Conservation (phyloP, 2,797 vertebrate genomes). For the Enteromius radiatus region DNA sequence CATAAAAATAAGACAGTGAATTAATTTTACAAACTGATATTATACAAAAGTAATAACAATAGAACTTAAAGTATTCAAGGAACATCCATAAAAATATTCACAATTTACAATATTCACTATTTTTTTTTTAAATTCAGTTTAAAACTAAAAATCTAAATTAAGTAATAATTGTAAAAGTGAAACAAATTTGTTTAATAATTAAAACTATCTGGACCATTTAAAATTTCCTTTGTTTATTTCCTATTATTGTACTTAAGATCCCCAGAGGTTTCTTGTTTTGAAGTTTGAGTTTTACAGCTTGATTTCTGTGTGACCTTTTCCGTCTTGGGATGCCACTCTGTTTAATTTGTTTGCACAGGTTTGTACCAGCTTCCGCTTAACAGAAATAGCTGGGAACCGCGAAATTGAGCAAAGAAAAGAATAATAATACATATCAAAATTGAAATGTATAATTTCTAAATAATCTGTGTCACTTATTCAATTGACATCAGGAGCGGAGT, state of each 20-base stretch:
- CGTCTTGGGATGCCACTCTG: not conserved
- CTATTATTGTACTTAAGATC: not conserved
- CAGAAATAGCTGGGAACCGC: not conserved
- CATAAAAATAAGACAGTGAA: not conserved
- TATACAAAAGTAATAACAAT: not conserved
- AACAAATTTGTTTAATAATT: not conserved
- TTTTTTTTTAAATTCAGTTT: not conserved
- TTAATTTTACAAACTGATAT: not conserved
- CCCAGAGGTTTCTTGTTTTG: not conserved
- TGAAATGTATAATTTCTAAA: not conserved
- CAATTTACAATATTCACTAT: not conserved
- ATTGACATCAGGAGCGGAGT: too few species aligned
- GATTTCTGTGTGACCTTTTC: constrained; percentile 6
- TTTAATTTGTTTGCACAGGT: constrained; percentile 18
- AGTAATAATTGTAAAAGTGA: too few species aligned
- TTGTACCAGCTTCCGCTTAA: constrained; percentile 14
- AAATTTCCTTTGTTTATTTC: not conserved
- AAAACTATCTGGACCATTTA: not conserved
- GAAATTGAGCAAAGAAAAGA: not conserved
- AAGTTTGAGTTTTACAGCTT: not conserved
- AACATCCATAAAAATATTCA: not conserved
- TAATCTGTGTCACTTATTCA: not conserved
- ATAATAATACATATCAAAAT: not conserved
- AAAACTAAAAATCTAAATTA: not conserved
- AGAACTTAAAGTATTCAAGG: not conserved